These are phyloP conservation scores for Meandrina meandrites DNA, from an alignment of 92 coral and sea anemone species.

Conservation along the genomic window DNA sequence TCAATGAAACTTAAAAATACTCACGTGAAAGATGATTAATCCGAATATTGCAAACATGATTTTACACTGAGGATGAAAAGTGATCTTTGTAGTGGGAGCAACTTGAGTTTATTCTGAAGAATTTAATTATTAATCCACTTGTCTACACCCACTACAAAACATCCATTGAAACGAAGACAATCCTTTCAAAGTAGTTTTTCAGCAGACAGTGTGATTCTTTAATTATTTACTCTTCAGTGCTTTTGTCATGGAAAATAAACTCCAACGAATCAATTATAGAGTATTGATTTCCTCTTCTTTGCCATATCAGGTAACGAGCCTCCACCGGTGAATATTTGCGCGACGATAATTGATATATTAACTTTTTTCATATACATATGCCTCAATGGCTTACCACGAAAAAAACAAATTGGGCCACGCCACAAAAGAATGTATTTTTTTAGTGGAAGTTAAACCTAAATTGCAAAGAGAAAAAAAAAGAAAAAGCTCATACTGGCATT, in stretches of 20 bases:
- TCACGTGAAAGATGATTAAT: not conserved
- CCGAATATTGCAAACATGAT: not conserved
- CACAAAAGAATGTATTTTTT: too few species aligned
- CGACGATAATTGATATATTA: too few species aligned
- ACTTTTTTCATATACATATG: too few species aligned
- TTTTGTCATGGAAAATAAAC: not conserved
- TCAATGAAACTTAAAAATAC: not conserved
- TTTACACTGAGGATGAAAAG: not conserved
- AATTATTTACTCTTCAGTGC: not conserved
- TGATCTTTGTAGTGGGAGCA: not conserved
- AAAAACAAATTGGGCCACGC: too few species aligned
- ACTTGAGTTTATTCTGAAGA: not conserved
- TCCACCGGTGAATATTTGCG: too few species aligned
- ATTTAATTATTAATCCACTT: not conserved
- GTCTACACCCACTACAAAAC: not conserved
- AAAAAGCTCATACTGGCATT: too few species aligned
- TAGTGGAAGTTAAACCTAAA: too few species aligned
- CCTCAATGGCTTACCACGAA: too few species aligned
- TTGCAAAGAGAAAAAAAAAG: too few species aligned
- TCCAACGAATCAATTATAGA: not conserved
- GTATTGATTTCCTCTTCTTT: not conserved
- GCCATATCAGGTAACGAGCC: not conserved
- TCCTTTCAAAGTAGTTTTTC: not conserved
- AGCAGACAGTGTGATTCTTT: not conserved
- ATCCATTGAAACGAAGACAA: not conserved